Percentiles rank a stretch among this genome's conserved stretches.
These are phyloP conservation scores for Anneissia japonica DNA, from an alignment of 35 echinoderm and acorn worm species.

Conservation along the genomic window DNA sequence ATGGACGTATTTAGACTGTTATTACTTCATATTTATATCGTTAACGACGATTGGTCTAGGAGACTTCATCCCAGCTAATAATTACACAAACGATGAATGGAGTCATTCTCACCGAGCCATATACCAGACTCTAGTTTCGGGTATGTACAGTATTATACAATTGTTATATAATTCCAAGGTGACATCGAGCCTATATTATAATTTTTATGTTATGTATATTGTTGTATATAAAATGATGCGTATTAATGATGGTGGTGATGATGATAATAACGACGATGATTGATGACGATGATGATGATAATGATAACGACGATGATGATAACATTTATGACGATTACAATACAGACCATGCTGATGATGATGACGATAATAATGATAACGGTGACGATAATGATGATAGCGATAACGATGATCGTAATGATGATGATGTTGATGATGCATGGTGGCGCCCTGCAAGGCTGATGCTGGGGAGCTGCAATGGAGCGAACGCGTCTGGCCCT, in stretches of 20 bases:
- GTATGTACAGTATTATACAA: neutral
- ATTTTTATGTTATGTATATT: neutral
- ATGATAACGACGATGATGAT: neutral
- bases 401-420: neutral
- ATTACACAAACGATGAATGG: conserved; percentile 1
- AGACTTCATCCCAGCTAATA: conserved; percentile 74
- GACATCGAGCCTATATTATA: neutral
- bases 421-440: too few species aligned
- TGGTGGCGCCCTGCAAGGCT: too few species aligned
- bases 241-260: conserved; percentile 3
- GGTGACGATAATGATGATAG: neutral
- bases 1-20: conserved; percentile 69
- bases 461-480: too few species aligned
- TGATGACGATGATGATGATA: neutral
- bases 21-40: conserved; percentile 91
- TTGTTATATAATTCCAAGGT: neutral
- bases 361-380: neutral
- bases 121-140: conserved; percentile 33
- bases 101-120: conserved; percentile 36
- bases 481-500: too few species aligned
- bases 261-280: neutral
- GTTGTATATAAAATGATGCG: neutral
- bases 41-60: conserved; percentile 89
- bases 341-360: too few species aligned
- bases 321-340: too few species aligned